Evolutionary conservation across 2,888 invertebrate genomes (phyloP).

Genomic region (Phyllotreta striolata): DNA sequence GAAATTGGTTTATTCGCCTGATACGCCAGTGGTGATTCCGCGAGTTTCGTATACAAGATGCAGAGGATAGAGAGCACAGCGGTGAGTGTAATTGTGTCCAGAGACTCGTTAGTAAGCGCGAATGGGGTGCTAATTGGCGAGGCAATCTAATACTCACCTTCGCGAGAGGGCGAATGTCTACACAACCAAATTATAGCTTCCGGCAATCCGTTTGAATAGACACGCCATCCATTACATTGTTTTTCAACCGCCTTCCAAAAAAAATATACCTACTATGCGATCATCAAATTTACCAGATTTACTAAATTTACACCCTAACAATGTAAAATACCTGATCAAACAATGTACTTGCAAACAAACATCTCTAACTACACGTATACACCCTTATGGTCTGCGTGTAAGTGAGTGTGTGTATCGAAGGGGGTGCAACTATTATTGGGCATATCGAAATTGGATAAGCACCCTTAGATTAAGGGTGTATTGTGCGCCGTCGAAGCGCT

Average conservation of each 20-base stretch:
- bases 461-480: slow-evolving; percentile 39
- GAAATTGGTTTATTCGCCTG: not conserved
- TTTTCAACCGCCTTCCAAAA: no score
- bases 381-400: slow-evolving; percentile 1
- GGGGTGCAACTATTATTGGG: slow-evolving; percentile 38
- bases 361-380: slow-evolving; percentile 9
- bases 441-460: slow-evolving; percentile 47
- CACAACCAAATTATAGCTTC: slow-evolving; percentile 15
- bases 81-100: slow-evolving; percentile 59
- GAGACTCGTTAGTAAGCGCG: slow-evolving; percentile 58
- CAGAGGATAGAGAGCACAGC: slow-evolving; percentile 39
- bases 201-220: not conserved
- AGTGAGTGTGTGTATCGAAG: not conserved
- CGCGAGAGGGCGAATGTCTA: slow-evolving; percentile 16
- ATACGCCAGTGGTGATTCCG: slow-evolving; percentile 43
- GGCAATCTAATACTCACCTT: slow-evolving; percentile 59
- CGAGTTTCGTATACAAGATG: slow-evolving; percentile 40
- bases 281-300: no score
- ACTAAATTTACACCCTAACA: slow-evolving; percentile 8
- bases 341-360: slow-evolving; percentile 14
- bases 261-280: no score
- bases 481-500: slow-evolving; percentile 46
- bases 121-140: slow-evolving; percentile 59
- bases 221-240: no score
- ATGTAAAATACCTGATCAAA: slow-evolving; percentile 20